A percentile compares a stretch with the other conserved stretches of the same genome.
phyloP scores from a whole-genome alignment of 2,888 invertebrate species.

The Nemotelus nigrinus region DNA sequence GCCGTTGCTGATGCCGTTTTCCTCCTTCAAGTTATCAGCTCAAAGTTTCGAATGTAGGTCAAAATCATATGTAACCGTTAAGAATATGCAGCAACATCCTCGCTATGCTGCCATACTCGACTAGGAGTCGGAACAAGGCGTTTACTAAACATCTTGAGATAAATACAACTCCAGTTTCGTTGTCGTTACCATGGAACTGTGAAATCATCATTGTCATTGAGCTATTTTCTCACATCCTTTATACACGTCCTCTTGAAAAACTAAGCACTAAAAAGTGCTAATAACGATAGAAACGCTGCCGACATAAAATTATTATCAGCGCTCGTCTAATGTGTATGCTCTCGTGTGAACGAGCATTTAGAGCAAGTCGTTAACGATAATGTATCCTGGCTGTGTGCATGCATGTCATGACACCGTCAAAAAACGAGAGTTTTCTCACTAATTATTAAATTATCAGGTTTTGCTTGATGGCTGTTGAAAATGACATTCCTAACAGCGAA shows the following conservation, averaged over 20 bases:
- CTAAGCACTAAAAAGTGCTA: conserved; percentile 20
- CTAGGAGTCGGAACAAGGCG: not conserved
- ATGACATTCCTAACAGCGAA: not conserved
- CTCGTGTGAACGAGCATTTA: not conserved
- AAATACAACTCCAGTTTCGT: conserved; percentile 21
- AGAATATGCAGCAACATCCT: not conserved
- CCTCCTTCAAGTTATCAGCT: not conserved
- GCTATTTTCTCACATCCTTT: not conserved
- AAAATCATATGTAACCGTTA: conserved; percentile 27
- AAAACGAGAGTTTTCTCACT: conserved; percentile 8
- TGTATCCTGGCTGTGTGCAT: conserved; percentile 12
- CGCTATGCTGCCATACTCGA: conserved; percentile 5
- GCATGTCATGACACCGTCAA: conserved; percentile 8
- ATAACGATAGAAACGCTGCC: conserved; percentile 4
- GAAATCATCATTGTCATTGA: conserved; percentile 25
- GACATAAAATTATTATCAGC: conserved; percentile 23
- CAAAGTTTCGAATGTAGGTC: conserved; percentile 15
- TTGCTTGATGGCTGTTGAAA: not conserved
- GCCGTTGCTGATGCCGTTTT: not conserved
- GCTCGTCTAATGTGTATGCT: not conserved
- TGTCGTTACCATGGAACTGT: not conserved
- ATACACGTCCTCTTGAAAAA: not conserved
- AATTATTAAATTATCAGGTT: conserved; percentile 29
- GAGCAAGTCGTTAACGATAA: conserved; percentile 15
- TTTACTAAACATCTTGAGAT: conserved; percentile 26